These are phyloP conservation scores for Steatocranus sp. DNA, from an alignment of 2,797 vertebrate species.

Conservation along the genomic window DNA sequence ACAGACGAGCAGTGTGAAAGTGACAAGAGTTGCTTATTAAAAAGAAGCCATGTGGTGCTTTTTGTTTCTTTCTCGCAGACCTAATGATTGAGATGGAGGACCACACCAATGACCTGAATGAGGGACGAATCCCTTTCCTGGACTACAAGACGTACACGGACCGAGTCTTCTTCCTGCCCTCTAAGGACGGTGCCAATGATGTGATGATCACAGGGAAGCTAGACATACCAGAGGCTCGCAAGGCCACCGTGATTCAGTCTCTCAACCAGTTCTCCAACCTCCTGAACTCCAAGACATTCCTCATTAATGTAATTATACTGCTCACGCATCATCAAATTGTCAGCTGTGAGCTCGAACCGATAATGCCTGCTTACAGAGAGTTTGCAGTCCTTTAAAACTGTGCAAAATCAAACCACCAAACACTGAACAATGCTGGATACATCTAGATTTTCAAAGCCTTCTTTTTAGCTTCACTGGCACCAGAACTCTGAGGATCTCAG, in stretches of 20 bases:
- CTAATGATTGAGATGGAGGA: constrained; percentile 99
- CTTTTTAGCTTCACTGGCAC: not conserved
- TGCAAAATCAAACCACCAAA: not conserved
- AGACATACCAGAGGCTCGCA: constrained; percentile 87
- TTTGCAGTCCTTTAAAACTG: not conserved
- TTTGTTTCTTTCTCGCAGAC: constrained; percentile 68
- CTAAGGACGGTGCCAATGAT: constrained; percentile 93
- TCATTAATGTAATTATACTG: constrained; percentile 83
- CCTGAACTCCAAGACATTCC: constrained; percentile 98
- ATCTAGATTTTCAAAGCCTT: not conserved
- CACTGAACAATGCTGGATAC: not conserved
- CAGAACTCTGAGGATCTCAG: not conserved
- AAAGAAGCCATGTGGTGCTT: not conserved
- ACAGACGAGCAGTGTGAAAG: constrained; percentile 73
- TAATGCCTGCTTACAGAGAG: not conserved
- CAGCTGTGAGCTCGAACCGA: not conserved
- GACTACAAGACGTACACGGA: constrained; percentile 98
- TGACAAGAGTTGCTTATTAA: constrained; percentile 6
- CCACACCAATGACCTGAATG: constrained; percentile 91
- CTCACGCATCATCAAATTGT: not conserved
- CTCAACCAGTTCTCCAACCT: constrained; percentile 98
- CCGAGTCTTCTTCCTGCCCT: constrained; percentile 94
- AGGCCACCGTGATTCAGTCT: constrained; percentile 81
- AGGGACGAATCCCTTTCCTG: constrained; percentile 90
- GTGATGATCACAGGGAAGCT: constrained; percentile 96